Evolutionary conservation across 1,140 invertebrate species (phyloP), one percentile per base, ranked within the genome.

Genomic region (Euschistus heros): DNA sequence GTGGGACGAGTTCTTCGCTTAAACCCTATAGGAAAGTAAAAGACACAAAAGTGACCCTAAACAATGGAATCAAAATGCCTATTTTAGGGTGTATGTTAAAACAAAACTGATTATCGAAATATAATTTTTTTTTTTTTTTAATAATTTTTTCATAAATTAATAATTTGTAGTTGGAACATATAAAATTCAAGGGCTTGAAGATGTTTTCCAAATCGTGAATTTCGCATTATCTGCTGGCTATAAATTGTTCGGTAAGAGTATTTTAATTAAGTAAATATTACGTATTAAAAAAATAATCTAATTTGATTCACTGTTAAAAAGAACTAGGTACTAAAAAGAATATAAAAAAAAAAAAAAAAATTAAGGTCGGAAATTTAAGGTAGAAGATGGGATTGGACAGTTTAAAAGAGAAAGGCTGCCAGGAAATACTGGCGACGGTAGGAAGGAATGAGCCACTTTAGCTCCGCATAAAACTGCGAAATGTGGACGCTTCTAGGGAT

Each of bases 101-200:
- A 55, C 2, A 18, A 10, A 54, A 20, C 33, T 27, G 20, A 26
- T n/a, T n/a, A n/a, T n/a, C n/a, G n/a, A n/a, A n/a, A n/a, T n/a
- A n/a, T 24, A n/a, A n/a, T 44, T 46, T 46, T 7, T 47, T 3
- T 37, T 27, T 22, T 46, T 14, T 6, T 2, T 5, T 44, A 30
- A 60, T 22, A 26, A 18, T 60, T 7, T 60, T 60, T 26, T 13
- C 26, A 27, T 62, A 37, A 46, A 26, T 2, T 63, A 24, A 17
- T 42, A 26, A 30, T 66, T 66, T 67, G 37, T 59, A 67, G 66
- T 63, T 63, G 66, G 66, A 37, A 67, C 66, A 4, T 67, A 67
- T 18, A 67, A 59, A 10, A 67, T 67, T 22, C 33, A 50, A 57
- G 61, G 66, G 7, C 15, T 26, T 7, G 42, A 67, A 20, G 7